phyloP scores from a whole-genome alignment of 2,888 invertebrate species.

The Agrotis ipsilon region DNA sequence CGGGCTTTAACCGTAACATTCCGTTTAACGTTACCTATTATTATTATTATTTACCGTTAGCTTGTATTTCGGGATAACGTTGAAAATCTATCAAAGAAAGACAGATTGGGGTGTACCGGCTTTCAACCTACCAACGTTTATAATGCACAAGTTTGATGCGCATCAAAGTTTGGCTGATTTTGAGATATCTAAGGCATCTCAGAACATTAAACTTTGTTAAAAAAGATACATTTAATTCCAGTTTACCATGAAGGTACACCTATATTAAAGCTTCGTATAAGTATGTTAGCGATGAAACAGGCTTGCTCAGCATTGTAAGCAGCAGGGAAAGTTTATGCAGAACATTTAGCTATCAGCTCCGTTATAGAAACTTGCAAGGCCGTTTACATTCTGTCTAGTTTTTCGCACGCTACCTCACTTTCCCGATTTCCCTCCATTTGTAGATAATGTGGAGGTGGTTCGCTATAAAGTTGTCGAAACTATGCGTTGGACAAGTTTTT shows the following conservation, averaged over 20 bases:
- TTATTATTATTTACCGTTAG: too few relatives aligned
- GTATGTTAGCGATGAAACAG: constrained; percentile 16
- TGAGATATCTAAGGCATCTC: neutral
- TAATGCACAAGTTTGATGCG: neutral
- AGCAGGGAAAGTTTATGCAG: constrained; percentile 69
- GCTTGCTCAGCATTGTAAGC: constrained; percentile 51
- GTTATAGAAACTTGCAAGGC: constrained; percentile 80
- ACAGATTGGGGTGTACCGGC: too few relatives aligned
- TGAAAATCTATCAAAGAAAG: too few relatives aligned
- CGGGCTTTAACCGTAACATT: too few relatives aligned
- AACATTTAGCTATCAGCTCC: constrained; percentile 68
- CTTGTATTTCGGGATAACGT: too few relatives aligned
- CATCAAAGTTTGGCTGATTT: constrained; percentile 1
- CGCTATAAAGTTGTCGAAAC: constrained; percentile 41
- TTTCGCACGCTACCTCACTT: constrained; percentile 86
- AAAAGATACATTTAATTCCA: neutral
- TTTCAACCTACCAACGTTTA: too few relatives aligned
- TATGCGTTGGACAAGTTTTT: constrained; percentile 21
- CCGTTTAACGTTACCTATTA: too few relatives aligned
- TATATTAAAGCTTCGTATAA: neutral
- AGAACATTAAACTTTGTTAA: neutral
- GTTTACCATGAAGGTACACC: neutral
- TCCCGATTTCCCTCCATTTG: constrained; percentile 86
- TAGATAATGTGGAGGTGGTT: constrained; percentile 63
- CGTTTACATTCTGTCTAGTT: constrained; percentile 81